Evolutionary conservation across 2,888 invertebrate genomes (phyloP).

Genomic region (Hoplodrina ambigua): DNA sequence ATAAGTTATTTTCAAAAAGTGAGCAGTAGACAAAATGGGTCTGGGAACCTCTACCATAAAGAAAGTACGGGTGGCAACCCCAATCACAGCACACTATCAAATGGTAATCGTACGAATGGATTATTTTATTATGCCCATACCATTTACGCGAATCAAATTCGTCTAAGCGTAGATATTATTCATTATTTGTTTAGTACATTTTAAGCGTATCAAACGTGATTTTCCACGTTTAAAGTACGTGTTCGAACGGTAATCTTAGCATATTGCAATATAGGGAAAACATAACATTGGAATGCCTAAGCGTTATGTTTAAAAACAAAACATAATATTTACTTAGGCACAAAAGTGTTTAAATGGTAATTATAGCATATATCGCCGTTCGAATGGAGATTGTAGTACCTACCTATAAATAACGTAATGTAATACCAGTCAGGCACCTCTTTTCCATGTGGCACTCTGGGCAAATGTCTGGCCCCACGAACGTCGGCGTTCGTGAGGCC

Average conservation of each 20-base stretch:
- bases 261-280: slow-evolving; percentile 7
- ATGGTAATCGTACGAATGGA: neutral
- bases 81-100: neutral
- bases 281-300: neutral
- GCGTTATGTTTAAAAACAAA: slow-evolving; percentile 14
- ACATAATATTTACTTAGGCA: neutral
- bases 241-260: slow-evolving; percentile 13
- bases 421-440: too few relatives aligned
- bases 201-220: slow-evolving; percentile 39
- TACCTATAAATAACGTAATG: too few relatives aligned
- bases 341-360: neutral
- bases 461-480: too few relatives aligned
- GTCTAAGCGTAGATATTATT: neutral
- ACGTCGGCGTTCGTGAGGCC: too few relatives aligned
- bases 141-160: slow-evolving; percentile 7
- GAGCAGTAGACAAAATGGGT: too few relatives aligned
- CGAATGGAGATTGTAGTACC: too few relatives aligned
- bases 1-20: too few relatives aligned
- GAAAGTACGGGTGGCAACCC: too few relatives aligned
- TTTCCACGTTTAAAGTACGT: slow-evolving; percentile 28
- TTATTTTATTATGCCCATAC: neutral
- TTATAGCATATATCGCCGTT: neutral
- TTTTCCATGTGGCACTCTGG: too few relatives aligned
- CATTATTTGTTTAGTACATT: slow-evolving; percentile 17
- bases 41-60: too few relatives aligned